phyloP scores from a whole-genome alignment of 2,113 vertebrate genomes.

The Thamnaconus septentrionalis region DNA sequence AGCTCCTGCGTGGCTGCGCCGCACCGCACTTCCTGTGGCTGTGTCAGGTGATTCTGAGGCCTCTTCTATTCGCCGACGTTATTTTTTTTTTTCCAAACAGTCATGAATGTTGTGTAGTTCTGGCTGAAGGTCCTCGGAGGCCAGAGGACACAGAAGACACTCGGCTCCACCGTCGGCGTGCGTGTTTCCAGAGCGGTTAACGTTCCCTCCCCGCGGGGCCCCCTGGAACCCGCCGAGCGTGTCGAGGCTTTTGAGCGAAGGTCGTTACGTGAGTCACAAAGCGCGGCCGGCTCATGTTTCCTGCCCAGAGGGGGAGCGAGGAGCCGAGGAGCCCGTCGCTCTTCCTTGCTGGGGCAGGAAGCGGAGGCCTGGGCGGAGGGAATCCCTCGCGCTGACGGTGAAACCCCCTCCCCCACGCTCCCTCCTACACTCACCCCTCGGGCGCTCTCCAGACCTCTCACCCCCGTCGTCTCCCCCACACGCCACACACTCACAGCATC shows the following conservation, averaged over 20 bases:
- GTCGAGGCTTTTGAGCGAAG: slow-evolving; percentile 34
- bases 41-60: neutral
- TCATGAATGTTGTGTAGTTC: neutral
- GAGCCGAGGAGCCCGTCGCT: slow-evolving; percentile 43
- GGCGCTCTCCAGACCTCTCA: no score
- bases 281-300: slow-evolving; percentile 55
- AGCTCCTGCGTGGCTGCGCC: neutral
- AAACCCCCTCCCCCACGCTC: slow-evolving; percentile 2
- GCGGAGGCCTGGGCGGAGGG: slow-evolving; percentile 67
- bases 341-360: slow-evolving; percentile 68
- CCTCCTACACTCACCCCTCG: neutral
- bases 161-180: slow-evolving; percentile 7
- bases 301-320: slow-evolving; percentile 28
- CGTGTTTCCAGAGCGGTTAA: slow-evolving; percentile 12
- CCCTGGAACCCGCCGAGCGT: slow-evolving; percentile 1
- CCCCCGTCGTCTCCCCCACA: slow-evolving; percentile 1
- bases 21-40: neutral
- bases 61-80: neutral
- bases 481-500: slow-evolving; percentile 20
- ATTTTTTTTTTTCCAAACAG: neutral
- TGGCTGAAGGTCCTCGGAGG: slow-evolving; percentile 7
- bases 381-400: slow-evolving; percentile 64
- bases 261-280: slow-evolving; percentile 56
- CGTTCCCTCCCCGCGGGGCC: slow-evolving; percentile 19
- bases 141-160: neutral